These are phyloP conservation scores for Drosophila setifemur DNA, from an alignment of 1,140 invertebrate genomes.

Conservation along the genomic window DNA sequence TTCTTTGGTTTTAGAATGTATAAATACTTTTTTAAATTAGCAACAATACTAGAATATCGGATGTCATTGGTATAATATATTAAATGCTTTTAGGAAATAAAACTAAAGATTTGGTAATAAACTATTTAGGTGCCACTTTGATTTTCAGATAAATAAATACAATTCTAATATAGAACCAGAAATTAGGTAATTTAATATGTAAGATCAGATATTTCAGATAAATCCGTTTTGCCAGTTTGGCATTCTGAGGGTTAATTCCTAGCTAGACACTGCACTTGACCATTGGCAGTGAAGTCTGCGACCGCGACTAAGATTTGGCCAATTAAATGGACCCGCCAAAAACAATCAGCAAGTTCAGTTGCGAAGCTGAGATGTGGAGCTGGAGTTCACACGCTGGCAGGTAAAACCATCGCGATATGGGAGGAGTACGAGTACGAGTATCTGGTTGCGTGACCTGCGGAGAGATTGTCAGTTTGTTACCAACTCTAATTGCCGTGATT, in stretches of 20 bases:
- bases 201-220: neutral
- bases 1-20: no score
- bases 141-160: no score
- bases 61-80: no score
- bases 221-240: neutral
- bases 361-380: conserved; percentile 7
- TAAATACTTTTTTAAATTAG: no score
- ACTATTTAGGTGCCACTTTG: no score
- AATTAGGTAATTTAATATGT: no score
- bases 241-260: conserved; percentile 35
- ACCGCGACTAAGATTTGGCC: conserved; percentile 20
- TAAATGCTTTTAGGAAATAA: no score
- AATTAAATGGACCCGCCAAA: conserved; percentile 29
- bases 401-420: neutral
- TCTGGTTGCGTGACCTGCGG: conserved; percentile 35
- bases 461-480: conserved; percentile 55
- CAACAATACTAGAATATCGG: no score
- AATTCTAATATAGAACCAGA: no score
- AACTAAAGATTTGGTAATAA: no score
- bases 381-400: conserved; percentile 25
- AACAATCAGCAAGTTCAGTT: conserved; percentile 30
- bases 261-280: conserved; percentile 60
- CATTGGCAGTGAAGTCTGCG: conserved; percentile 56
- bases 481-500: conserved; percentile 65
- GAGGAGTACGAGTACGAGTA: neutral